Base-by-base conservation (phyloP, 2,888 invertebrate species). In the Cheilosia vulpina region DNA sequence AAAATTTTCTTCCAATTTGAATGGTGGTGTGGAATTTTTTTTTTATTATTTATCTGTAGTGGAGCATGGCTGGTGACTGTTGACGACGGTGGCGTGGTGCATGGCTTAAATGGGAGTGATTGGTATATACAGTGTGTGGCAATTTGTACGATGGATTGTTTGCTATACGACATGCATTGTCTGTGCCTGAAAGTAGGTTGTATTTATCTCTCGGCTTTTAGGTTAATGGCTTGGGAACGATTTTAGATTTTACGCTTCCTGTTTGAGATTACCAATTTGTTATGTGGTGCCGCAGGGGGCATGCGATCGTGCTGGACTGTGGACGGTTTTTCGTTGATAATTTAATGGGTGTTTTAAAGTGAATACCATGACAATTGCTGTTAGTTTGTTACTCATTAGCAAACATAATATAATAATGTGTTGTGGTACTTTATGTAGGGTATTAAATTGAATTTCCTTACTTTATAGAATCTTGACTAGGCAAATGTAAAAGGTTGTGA, bases 201-300 rank as follows among this genome's bases (percentile, higher is more conserved):
- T 66, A 47, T n/a, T n/a, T n/a, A n/a, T 31, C 71, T 53, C 41
- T 69, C 11, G 55, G 75, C 68, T 85, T 85, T 81, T 81, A 55
- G 81, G 85, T 81, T 85, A 85, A 85, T 81, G 62, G 76, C 66
- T 76, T 81, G 81, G 66, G 76, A 81, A 66, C 66, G 76, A 68
- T n/a, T 66, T 66, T 17, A 60, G 66, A 81, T 81, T 38, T 71
- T 57, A 60, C 60, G 66, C 76, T 85, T 85, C 85, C 80, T 85
- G 63, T 34, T 34, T 63, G 1, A 85, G 71, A 85, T 76, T 47
- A 52, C 41, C 41, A 27, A 66, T 79, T 73, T 41, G 53, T 4
- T 63, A 11, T 31, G 3, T 19, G 13, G 4, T 17, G 58, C 66
- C 60, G 15, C 27, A 21, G 43, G 75, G 24, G 43, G 52, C 53